These are phyloP conservation scores for Drosophila pseudotalamancana DNA, from an alignment of 2,888 invertebrate genomes.

Conservation along the genomic window DNA sequence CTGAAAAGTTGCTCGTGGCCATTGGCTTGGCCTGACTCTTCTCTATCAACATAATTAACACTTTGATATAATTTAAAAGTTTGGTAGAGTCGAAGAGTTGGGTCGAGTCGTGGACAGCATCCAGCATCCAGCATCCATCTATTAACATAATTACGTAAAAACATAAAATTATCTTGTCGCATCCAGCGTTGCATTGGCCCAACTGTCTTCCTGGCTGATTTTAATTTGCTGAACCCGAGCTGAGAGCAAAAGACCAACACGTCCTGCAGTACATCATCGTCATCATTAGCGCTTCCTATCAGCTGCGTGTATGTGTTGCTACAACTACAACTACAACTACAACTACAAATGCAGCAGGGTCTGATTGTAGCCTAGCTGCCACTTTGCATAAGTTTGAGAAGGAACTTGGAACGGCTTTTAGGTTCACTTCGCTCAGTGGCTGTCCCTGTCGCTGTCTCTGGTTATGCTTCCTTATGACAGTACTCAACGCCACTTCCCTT, in stretches of 20 bases:
- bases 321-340: slow-evolving; percentile 20
- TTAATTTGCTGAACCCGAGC: slow-evolving; percentile 69
- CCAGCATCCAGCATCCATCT: slow-evolving; percentile 66
- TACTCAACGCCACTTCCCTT: slow-evolving; percentile 76
- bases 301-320: slow-evolving; percentile 3
- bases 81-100: slow-evolving; percentile 53
- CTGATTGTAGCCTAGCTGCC: slow-evolving; percentile 38
- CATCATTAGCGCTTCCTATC: slow-evolving; percentile 75
- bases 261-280: slow-evolving; percentile 78
- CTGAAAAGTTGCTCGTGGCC: slow-evolving; percentile 38
- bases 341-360: slow-evolving; percentile 7
- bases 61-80: slow-evolving; percentile 72
- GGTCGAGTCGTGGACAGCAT: slow-evolving; percentile 43
- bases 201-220: slow-evolving; percentile 60
- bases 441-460: slow-evolving; percentile 24
- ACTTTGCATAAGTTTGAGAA: slow-evolving; percentile 67
- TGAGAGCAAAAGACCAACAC: slow-evolving; percentile 72
- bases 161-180: slow-evolving; percentile 71
- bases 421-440: slow-evolving; percentile 50
- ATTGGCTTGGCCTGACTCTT: slow-evolving; percentile 7
- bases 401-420: slow-evolving; percentile 33
- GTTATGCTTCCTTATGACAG: slow-evolving; percentile 72
- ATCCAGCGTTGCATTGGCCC: slow-evolving; percentile 42
- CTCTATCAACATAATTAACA: slow-evolving; percentile 69
- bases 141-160: slow-evolving; percentile 72